A percentile compares a stretch with the other conserved stretches of the same genome.
Conservation (phyloP, 2,113 vertebrate species). For the Plotosus lineatus region DNA sequence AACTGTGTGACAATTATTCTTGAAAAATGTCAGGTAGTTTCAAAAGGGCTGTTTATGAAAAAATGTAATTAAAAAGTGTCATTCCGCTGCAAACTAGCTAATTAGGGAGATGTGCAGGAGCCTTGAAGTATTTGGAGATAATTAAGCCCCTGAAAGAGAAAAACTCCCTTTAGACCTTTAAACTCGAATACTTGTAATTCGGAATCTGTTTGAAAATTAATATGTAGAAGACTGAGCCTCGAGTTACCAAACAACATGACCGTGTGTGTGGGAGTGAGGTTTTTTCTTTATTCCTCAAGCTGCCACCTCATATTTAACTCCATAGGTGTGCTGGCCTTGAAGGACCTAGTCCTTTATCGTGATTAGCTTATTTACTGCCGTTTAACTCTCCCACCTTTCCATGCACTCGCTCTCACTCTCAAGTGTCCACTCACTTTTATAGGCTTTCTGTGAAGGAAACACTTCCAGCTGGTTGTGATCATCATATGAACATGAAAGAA, state of each 20-base stretch:
- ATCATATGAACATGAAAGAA: not conserved
- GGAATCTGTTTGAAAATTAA: conserved; percentile 39
- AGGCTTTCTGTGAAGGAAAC: not conserved
- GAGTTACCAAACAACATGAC: conserved; percentile 4
- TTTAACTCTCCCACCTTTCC: conserved; percentile 16
- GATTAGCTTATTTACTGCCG: conserved; percentile 33
- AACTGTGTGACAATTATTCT: not conserved
- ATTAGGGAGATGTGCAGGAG: conserved; percentile 35
- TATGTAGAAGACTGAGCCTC: not conserved
- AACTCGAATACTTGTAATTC: conserved; percentile 22
- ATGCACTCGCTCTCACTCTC: not conserved
- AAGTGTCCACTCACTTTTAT: not conserved
- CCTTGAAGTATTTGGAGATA: conserved; percentile 36
- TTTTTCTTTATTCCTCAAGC: conserved; percentile 12
- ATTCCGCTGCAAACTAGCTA: conserved; percentile 41
- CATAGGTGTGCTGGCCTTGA: conserved; percentile 34
- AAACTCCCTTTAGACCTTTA: conserved; percentile 30
- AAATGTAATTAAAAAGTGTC: conserved; percentile 41
- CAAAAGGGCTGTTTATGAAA: not conserved
- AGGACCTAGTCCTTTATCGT: not conserved
- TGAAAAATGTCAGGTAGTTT: conserved; percentile 5
- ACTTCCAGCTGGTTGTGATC: not conserved
- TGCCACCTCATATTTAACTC: conserved; percentile 41
- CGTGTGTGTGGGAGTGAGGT: conserved; percentile 22
- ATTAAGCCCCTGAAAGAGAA: conserved; percentile 26